Base-by-base conservation (phyloP, 2,888 invertebrate species). In the Polietes domitor region DNA sequence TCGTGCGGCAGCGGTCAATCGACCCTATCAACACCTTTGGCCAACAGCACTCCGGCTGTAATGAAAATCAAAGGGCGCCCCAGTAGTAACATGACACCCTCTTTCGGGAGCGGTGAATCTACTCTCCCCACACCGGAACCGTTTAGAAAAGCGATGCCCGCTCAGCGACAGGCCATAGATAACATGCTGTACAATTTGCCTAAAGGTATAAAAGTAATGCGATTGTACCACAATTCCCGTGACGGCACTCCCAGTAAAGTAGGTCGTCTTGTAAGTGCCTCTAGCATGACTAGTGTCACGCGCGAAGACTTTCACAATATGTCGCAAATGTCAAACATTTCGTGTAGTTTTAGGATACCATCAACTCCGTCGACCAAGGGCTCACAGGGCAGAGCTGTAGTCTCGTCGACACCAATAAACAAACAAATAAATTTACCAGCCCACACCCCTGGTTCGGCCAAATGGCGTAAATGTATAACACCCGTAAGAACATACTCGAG, bases 401-500 rank as follows among this genome's bases (percentile, higher is more conserved):
- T 43, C 10, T 68, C 43, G 9, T 65, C 65, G 7, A 68, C 68
- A 21, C 68, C 68, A 1, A 24, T 68, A 15, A 79, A 21, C 24
- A 79, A 72, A 26, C 19, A 41, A 21, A 28, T 26, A 17, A 15
- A 24, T 5, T 2, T 26, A 24, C n/a, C 71, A 15, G 43, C 32
- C 17, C n/a, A 17, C 0, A 5, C 15, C 6, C 10, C 9, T 0
- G 17, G 7, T 37, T 80, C 86, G 2, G 78, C 85, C 0, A 86
- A 85, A 6, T 89, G 89, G 89, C 85, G 87, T 15, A 89, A 88
- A 83, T 88, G 87, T 41, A 43, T 88, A 12, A 88, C 89, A 5
- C 89, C 91, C 0, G 37, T 86, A 19, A 88, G 88, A 9, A 91
- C 91, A 0, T 91, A 91, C 41, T 81, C 88, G 0, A 88, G 89